Evolutionary conservation across 2,888 invertebrate genomes (phyloP).

Genomic region (Didymodactylos carnosus): DNA sequence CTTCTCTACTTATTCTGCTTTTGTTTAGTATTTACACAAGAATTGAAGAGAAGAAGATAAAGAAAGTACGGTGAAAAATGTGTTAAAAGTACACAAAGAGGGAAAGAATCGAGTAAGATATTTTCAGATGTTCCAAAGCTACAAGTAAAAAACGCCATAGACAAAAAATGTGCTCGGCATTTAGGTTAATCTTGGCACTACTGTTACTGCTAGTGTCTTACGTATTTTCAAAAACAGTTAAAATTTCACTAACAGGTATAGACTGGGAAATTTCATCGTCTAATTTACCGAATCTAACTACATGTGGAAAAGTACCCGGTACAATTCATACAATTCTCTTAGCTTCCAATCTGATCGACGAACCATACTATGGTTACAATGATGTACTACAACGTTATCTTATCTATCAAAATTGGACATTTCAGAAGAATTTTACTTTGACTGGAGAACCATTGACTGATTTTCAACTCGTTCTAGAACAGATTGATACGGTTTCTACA

Average conservation of each 20-base stretch:
- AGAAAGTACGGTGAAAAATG: no score
- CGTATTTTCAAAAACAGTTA: no score
- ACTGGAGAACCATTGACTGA: neutral
- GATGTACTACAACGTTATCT: neutral
- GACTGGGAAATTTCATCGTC: neutral
- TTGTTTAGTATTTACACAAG: no score
- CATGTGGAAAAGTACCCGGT: neutral
- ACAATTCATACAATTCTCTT: neutral
- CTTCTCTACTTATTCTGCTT: no score
- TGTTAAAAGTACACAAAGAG: no score
- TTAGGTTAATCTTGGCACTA: no score
- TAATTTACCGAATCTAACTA: neutral
- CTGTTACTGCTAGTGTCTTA: no score
- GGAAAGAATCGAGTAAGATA: no score
- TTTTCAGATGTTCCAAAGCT: no score
- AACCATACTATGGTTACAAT: neutral
- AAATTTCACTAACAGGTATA: neutral
- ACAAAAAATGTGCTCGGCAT: no score
- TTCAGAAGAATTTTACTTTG: neutral
- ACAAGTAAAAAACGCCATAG: no score
- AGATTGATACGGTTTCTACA: slow-evolving; percentile 17
- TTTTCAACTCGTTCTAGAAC: neutral
- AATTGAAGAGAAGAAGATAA: no score
- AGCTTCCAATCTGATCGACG: neutral
- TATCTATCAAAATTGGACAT: neutral